Evolutionary conservation across 23 tunicate genomes (phyloP).

Genomic region (Corella eumyota): DNA sequence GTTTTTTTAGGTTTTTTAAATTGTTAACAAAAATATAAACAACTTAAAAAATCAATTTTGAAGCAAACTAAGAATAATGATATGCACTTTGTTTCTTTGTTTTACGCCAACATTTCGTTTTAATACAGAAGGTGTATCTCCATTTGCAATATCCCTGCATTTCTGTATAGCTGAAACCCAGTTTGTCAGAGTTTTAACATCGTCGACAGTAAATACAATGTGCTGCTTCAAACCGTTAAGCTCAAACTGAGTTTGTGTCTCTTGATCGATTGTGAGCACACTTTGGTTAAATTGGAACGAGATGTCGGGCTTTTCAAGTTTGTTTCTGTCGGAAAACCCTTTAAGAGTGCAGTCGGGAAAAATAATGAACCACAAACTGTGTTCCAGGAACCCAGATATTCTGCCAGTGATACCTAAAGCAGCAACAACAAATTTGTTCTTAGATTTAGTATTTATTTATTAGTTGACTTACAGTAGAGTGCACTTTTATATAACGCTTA

Average conservation of each 20-base stretch:
- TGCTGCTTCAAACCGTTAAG: slow-evolving; percentile 15
- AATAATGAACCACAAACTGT: slow-evolving; percentile 12
- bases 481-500: too few relatives aligned
- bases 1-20: too few relatives aligned
- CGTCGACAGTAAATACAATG: slow-evolving; percentile 22
- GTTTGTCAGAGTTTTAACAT: slow-evolving; percentile 1
- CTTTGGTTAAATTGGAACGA: slow-evolving; percentile 13
- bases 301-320: slow-evolving; percentile 21
- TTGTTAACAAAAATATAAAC: too few relatives aligned
- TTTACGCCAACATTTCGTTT: too few relatives aligned
- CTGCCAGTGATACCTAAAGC: slow-evolving; percentile 27
- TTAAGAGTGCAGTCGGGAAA: slow-evolving; percentile 7
- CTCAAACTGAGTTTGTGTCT: slow-evolving; percentile 36
- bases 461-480: too few relatives aligned
- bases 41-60: too few relatives aligned
- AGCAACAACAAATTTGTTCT: too few relatives aligned
- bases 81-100: too few relatives aligned
- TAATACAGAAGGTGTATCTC: not conserved
- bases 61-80: too few relatives aligned
- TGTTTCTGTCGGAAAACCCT: slow-evolving; percentile 27
- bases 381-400: slow-evolving; percentile 29
- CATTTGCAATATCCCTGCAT: slow-evolving; percentile 1
- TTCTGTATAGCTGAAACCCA: slow-evolving; percentile 44
- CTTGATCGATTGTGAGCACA: slow-evolving; percentile 24
- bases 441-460: too few relatives aligned